Conservation (phyloP, 1,140 invertebrate species). For the Hyposmocoma kahamanoa region DNA sequence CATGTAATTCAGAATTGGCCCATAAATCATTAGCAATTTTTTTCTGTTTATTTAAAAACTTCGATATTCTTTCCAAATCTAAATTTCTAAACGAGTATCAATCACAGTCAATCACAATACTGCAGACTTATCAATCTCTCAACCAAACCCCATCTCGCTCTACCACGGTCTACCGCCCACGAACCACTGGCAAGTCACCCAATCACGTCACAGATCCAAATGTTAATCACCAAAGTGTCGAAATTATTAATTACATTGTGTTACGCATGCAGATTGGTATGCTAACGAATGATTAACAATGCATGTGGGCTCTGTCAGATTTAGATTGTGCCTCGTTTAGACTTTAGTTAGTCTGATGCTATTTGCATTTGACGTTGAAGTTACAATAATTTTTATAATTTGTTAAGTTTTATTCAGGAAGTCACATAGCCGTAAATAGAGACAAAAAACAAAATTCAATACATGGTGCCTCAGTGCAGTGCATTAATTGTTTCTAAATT, state of each 20-base stretch:
- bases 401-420: too few relatives aligned
- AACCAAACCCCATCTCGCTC: background rate
- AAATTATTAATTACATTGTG: conserved; percentile 67
- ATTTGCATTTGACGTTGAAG: too few relatives aligned
- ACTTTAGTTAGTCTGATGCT: background rate
- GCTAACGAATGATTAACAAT: conserved; percentile 68
- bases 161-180: background rate
- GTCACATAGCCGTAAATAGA: too few relatives aligned
- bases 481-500: too few relatives aligned
- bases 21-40: too few relatives aligned
- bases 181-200: conserved; percentile 7
- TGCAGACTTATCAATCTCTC: background rate
- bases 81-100: too few relatives aligned
- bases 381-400: too few relatives aligned
- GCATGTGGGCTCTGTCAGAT: conserved; percentile 34
- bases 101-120: background rate
- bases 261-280: conserved; percentile 67
- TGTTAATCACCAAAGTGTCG: conserved; percentile 59
- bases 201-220: conserved; percentile 50
- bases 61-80: too few relatives aligned
- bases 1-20: too few relatives aligned
- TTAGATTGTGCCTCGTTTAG: conserved; percentile 27
- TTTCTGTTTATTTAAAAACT: too few relatives aligned
- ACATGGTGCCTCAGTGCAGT: too few relatives aligned
- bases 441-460: too few relatives aligned